Base-by-base conservation (phyloP, 2,797 vertebrate species). In the Eupleurogrammus muticus region DNA sequence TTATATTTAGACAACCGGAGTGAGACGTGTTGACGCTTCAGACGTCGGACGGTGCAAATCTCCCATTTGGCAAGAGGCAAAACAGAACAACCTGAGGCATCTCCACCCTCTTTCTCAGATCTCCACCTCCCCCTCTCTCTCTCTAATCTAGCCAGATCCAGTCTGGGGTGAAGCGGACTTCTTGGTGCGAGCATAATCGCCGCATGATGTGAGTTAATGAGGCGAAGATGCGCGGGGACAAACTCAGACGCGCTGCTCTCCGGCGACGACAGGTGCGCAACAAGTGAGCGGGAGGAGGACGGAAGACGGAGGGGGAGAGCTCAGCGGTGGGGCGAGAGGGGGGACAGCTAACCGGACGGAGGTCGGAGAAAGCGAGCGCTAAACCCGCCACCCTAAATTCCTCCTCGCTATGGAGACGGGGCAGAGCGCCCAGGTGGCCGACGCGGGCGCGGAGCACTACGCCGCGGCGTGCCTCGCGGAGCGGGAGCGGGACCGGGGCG, bases 111-210 rank as follows among this genome's bases (percentile, higher is more conserved):
- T 14, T n/a, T 19, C 55, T n/a, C 49, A 11, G 19, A 46, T 34
- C 13, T 50, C 32, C 28, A 46, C 34, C 13, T 50, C 32, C 35
- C 20, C 48, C 50, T 42, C 50, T 50, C 34, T 51, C 17, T 52
- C 17, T 8, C 8, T 36, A 70, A 91, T 90, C 92, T 88, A 81
- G 92, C 86, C 86, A 63, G 78, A 93, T 91, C 93, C 88, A 86
- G 93, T 92, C 84, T 73, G 50, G 56, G 58, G 55, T 46, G 48
- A 57, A 71, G 75, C 60, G 80, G 78, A 66, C 79, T 79, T 87
- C 84, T 49, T 91, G 90, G 86, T 84, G 90, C 90, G 90, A 85
- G 87, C n/a, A 89, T 92, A 92, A 93, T 92, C 81, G 63, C 84
- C 80, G 68, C 73, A 77, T 90, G 87, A 89, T 90, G 82, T 64